These are phyloP conservation scores for Pogonomyrmex barbatus DNA, from an alignment of 1,140 invertebrate genomes.

Conservation along the genomic window DNA sequence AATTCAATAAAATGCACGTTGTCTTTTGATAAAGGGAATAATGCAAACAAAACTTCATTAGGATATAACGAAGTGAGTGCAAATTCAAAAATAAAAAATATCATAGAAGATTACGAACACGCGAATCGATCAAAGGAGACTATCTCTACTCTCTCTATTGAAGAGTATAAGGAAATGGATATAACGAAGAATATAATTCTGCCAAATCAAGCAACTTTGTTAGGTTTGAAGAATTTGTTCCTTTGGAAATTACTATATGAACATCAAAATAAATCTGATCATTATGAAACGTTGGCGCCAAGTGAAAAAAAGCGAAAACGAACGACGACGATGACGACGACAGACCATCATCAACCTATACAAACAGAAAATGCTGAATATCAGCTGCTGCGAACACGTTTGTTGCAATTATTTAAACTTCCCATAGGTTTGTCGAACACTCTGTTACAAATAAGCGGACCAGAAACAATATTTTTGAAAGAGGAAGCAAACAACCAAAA, in stretches of 20 bases:
- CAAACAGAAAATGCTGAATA: constrained; percentile 65
- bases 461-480: constrained; percentile 17
- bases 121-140: neutral
- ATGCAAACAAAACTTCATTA: neutral
- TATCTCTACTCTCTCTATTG: neutral
- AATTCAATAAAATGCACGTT: neutral
- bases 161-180: neutral
- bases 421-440: constrained; percentile 77
- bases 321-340: too few species aligned
- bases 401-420: constrained; percentile 81
- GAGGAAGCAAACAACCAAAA: neutral
- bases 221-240: constrained; percentile 70
- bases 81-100: too few species aligned
- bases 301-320: neutral
- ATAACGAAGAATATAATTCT: neutral
- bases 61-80: neutral
- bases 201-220: constrained; percentile 74
- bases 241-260: constrained; percentile 56
- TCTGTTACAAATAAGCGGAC: constrained; percentile 26
- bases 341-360: neutral
- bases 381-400: constrained; percentile 76
- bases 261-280: neutral
- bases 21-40: neutral
- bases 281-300: neutral
- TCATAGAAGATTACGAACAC: neutral